Evolutionary conservation across 2,888 invertebrate genomes (phyloP), one percentile per base, ranked within the genome.

Genomic region (Stenchaetothrips biformis): DNA sequence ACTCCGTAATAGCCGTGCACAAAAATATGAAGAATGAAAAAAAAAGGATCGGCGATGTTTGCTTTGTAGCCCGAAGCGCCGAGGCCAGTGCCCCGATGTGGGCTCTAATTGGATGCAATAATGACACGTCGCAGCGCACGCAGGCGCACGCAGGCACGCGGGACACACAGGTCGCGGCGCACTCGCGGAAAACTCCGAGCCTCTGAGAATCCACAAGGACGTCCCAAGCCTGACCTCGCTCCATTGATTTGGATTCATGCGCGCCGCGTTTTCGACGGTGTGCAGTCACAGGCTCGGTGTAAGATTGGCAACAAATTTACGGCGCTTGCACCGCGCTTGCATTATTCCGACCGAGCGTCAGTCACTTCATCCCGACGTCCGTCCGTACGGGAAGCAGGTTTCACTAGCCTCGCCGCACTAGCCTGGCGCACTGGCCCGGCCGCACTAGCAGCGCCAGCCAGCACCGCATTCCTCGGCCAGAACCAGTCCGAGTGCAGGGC

Each of bases 301-400:
- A 37, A 37, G 37, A 37, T 37, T 37, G 37, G 37, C 37, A 37
- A 37, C 37, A 37, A 37, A 37, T 37, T 37, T 4, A 37, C 37
- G 37, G 37, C 37, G 37, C 37, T 37, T 37, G 37, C 37, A n/a
- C n/a, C n/a, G n/a, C n/a, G 37, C 37, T 4, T 37, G 37, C 37
- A 37, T 37, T 37, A 37, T 37, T 37, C 37, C 37, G 37, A 2
- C 37, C 37, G 37, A 37, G 67, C 25, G 21, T 21, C 67, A 74
- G 67, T 74, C 67, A 25, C 67, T 74, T 25, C 25, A 37, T 37
- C 37, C 37, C 37, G 37, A 37, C 37, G 37, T 37, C 37, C 37
- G 37, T 37, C 37, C 21, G 59, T 59, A 74, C 67, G 67, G 21
- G 67, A 74, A 74, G 67, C 67, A 74, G 67, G 67, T 74, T 74